These are phyloP conservation scores for Acanthosoma haemorrhoidale DNA, from an alignment of 2,888 invertebrate species.

Conservation along the genomic window DNA sequence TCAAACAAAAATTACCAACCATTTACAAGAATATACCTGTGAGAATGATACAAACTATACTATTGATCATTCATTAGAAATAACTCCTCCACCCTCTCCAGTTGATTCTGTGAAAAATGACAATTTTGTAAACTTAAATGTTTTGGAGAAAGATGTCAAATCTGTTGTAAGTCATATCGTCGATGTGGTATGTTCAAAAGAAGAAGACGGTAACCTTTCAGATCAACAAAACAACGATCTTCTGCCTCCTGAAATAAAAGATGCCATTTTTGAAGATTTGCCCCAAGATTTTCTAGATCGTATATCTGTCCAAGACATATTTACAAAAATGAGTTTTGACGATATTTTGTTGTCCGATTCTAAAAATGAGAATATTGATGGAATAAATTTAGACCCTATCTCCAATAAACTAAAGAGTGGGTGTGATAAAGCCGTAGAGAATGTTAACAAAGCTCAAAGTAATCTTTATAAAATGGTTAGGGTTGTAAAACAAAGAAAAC, in stretches of 20 bases:
- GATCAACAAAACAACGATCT: slow-evolving; percentile 74
- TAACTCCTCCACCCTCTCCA: slow-evolving; percentile 38
- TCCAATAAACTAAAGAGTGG: not conserved
- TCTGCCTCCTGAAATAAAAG: slow-evolving; percentile 77
- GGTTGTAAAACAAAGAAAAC: slow-evolving; percentile 17
- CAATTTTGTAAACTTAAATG: slow-evolving; percentile 18
- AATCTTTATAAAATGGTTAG: slow-evolving; percentile 18
- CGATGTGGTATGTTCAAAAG: slow-evolving; percentile 59
- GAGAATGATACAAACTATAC: slow-evolving; percentile 72
- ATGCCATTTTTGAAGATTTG: slow-evolving; percentile 78
- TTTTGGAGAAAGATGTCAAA: slow-evolving; percentile 46
- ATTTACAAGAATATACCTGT: slow-evolving; percentile 49
- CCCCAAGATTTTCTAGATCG: slow-evolving; percentile 77
- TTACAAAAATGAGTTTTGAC: slow-evolving; percentile 45
- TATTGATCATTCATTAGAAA: slow-evolving; percentile 58
- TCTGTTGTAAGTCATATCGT: slow-evolving; percentile 57
- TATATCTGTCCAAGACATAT: slow-evolving; percentile 80
- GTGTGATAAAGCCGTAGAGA: not conserved
- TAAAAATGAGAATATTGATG: slow-evolving; percentile 22
- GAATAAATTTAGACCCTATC: not conserved
- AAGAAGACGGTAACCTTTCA: slow-evolving; percentile 52
- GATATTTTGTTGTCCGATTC: slow-evolving; percentile 31
- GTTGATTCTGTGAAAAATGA: slow-evolving; percentile 21
- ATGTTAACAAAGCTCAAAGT: not conserved
- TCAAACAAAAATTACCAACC: slow-evolving; percentile 58